A percentile compares a stretch with the other conserved stretches of the same genome.
Evolutionary conservation across 2,113 vertebrate species (phyloP).

Genomic region (Rhinichthys klamathensis): DNA sequence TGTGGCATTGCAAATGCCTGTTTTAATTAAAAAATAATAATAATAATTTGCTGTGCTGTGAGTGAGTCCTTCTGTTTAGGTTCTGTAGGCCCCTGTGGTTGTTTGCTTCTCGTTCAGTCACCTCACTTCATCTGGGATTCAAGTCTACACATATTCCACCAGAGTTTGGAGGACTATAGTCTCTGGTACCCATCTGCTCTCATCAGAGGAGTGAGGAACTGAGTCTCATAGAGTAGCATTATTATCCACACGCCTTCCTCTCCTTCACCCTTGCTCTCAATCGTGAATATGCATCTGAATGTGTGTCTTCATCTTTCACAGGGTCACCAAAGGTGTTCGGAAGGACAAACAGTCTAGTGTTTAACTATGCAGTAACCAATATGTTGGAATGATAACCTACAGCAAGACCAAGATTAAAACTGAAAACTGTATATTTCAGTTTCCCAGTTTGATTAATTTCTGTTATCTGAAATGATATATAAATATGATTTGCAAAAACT

Average conservation of each 20-base stretch:
- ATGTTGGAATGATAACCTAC: background rate
- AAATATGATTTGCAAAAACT: too few species aligned
- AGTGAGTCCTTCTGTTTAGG: background rate
- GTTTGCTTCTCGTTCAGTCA: slow-evolving; percentile 25
- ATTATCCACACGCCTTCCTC: background rate
- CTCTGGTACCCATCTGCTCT: background rate
- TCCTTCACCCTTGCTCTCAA: background rate
- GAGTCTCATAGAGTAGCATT: slow-evolving; percentile 1
- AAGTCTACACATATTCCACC: background rate
- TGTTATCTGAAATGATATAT: too few species aligned
- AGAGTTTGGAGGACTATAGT: background rate
- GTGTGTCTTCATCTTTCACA: slow-evolving; percentile 18
- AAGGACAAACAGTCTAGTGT: slow-evolving; percentile 21
- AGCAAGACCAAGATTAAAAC: background rate
- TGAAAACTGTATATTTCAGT: background rate
- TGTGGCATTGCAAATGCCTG: slow-evolving; percentile 39
- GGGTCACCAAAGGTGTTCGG: slow-evolving; percentile 27
- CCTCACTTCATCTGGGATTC: slow-evolving; percentile 16
- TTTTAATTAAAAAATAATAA: slow-evolving; percentile 45
- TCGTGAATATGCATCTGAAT: slow-evolving; percentile 1
- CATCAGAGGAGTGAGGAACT: slow-evolving; percentile 19
- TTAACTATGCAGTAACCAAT: background rate
- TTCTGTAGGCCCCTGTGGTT: slow-evolving; percentile 2
- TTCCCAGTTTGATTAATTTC: too few species aligned
- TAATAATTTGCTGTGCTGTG: slow-evolving; percentile 22